phyloP scores from a whole-genome alignment of 2,888 invertebrate species.

The Lasioglossum vierecki region DNA sequence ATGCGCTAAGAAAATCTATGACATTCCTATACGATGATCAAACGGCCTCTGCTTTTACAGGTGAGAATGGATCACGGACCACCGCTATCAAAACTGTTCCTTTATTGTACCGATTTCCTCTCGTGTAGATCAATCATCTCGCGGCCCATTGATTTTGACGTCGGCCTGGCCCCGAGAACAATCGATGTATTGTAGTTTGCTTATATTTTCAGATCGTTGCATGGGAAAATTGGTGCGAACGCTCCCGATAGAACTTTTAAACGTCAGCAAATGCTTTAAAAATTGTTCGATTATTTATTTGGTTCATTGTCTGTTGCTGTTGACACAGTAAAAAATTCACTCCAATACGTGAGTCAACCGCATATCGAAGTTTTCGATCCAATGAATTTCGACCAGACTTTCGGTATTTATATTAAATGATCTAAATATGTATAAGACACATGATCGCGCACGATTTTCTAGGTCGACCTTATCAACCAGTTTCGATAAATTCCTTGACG shows the following conservation, averaged over 20 bases:
- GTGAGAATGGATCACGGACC: constrained; percentile 65
- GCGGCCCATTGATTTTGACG: constrained; percentile 35
- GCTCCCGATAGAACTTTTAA: background rate
- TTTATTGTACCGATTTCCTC: constrained; percentile 51
- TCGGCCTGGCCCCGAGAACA: constrained; percentile 23
- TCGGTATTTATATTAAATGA: background rate
- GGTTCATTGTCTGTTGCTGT: too few relatives aligned
- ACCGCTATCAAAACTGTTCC: constrained; percentile 74
- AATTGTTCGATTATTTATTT: background rate
- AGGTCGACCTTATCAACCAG: background rate
- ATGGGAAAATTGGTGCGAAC: background rate
- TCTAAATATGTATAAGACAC: background rate
- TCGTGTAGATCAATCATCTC: constrained; percentile 48
- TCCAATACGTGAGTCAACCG: background rate
- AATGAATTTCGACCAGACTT: background rate
- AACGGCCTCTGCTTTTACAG: constrained; percentile 67
- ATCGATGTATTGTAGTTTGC: constrained; percentile 12
- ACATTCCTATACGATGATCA: constrained; percentile 63
- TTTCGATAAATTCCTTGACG: background rate
- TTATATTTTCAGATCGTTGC: constrained; percentile 14
- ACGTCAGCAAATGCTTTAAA: background rate
- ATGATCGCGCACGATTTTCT: background rate
- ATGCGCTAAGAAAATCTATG: constrained; percentile 30
- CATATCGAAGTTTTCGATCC: background rate
- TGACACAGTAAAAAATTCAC: too few relatives aligned